Evolutionary conservation across 2,888 invertebrate species (phyloP).

Genomic region (Congeria kusceri): DNA sequence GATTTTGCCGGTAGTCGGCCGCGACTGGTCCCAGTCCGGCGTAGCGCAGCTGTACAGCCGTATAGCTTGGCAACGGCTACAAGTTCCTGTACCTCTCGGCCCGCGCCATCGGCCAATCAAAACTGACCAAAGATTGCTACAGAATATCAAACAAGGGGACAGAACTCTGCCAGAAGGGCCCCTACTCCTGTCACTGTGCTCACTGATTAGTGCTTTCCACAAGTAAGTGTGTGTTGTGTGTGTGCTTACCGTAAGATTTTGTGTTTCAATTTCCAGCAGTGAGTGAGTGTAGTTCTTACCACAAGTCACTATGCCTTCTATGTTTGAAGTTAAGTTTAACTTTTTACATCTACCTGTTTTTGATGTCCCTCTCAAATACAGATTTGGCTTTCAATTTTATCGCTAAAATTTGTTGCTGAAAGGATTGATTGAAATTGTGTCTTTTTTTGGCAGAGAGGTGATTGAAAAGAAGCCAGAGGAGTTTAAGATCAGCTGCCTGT

Average conservation of each 20-base stretch:
- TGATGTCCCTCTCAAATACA: no score
- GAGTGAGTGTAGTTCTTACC: no score
- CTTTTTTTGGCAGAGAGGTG: slow-evolving; percentile 94
- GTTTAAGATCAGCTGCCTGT: slow-evolving; percentile 99
- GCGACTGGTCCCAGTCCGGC: slow-evolving; percentile 99
- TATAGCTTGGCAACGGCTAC: slow-evolving; percentile 98
- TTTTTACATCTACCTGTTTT: no score
- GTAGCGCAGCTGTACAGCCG: slow-evolving; percentile 99
- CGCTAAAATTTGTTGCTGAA: no score
- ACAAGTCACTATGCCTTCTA: no score
- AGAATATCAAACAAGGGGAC: slow-evolving; percentile 96
- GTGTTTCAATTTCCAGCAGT: no score
- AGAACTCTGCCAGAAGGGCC: slow-evolving; percentile 98
- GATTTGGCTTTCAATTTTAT: no score
- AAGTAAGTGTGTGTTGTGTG: slow-evolving; percentile 80
- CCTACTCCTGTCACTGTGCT: slow-evolving; percentile 97
- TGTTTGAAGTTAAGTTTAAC: no score
- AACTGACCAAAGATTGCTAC: slow-evolving; percentile 96
- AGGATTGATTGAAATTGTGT: no score
- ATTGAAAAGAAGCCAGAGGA: slow-evolving; percentile 99
- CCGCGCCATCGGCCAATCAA: slow-evolving; percentile 95
- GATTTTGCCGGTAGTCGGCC: slow-evolving; percentile 98
- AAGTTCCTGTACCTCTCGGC: slow-evolving; percentile 98
- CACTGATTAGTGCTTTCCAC: slow-evolving; percentile 98
- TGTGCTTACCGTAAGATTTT: background rate